These are phyloP conservation scores for Xiphorhynchus elegans DNA, from an alignment of 2,113 vertebrate species.

Conservation along the genomic window DNA sequence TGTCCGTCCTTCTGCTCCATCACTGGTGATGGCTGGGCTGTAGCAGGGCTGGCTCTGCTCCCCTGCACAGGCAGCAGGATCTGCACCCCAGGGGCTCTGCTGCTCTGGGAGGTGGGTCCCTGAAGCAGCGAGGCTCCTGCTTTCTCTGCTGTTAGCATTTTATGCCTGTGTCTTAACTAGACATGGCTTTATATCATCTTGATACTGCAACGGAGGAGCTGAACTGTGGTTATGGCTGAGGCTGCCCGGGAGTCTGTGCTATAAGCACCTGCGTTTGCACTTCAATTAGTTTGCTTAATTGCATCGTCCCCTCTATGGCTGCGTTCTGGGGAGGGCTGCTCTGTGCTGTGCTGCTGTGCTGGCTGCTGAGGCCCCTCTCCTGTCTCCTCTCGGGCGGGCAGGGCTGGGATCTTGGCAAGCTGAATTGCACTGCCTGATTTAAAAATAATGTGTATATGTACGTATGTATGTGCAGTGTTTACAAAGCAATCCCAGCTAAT, in stretches of 20 bases:
- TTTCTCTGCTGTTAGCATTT: background rate
- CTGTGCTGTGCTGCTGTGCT: background rate
- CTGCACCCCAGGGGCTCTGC: background rate
- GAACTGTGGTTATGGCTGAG: background rate
- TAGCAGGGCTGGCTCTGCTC: background rate
- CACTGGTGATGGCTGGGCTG: background rate
- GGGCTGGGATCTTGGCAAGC: background rate
- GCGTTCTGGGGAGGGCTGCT: background rate
- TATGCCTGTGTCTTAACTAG: background rate
- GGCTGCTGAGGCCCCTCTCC: background rate
- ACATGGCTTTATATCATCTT: background rate
- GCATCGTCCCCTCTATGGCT: background rate
- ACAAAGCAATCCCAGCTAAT: slow-evolving; percentile 14
- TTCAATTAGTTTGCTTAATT: background rate
- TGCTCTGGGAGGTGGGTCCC: background rate
- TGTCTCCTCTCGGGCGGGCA: rapidly evolving
- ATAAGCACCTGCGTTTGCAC: background rate
- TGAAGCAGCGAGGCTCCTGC: background rate
- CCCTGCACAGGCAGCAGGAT: rapidly evolving
- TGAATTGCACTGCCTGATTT: background rate
- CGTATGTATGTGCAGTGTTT: background rate
- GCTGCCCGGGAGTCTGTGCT: background rate
- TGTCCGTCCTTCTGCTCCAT: background rate
- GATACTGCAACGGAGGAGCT: background rate
- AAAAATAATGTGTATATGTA: background rate